These are phyloP conservation scores for Palaemon carinicauda DNA, from an alignment of 1,140 invertebrate genomes.

Conservation along the genomic window DNA sequence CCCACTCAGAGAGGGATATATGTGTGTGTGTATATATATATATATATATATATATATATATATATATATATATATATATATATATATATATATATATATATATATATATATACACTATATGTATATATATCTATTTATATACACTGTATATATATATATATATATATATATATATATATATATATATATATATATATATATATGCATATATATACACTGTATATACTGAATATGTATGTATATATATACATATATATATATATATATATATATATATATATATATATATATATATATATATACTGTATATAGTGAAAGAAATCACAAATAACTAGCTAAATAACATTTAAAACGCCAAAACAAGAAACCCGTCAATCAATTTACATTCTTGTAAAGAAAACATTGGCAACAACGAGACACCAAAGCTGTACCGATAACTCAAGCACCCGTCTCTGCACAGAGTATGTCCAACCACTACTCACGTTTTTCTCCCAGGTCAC, in stretches of 20 bases:
- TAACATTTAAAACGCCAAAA: too few relatives aligned
- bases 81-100: too few relatives aligned
- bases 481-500: conserved; percentile 92
- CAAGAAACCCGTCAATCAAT: too few relatives aligned
- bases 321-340: too few relatives aligned
- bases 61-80: conserved; percentile 7
- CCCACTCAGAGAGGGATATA: too few relatives aligned
- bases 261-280: conserved; percentile 23
- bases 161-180: conserved; percentile 23
- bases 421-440: too few relatives aligned
- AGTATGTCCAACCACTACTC: conserved; percentile 65
- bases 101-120: too few relatives aligned
- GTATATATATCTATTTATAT: too few relatives aligned
- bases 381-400: not conserved
- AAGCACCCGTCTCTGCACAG: too few relatives aligned
- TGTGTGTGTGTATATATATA: too few relatives aligned
- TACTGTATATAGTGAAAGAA: conserved; percentile 13
- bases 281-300: conserved; percentile 24
- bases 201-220: not conserved
- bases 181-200: conserved; percentile 18
- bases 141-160: conserved; percentile 17
- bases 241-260: not conserved
- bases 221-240: not conserved
- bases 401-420: not conserved
- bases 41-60: conserved; percentile 20